Conservation (phyloP, 2,888 invertebrate species). For the Drosophila engyochracea region DNA sequence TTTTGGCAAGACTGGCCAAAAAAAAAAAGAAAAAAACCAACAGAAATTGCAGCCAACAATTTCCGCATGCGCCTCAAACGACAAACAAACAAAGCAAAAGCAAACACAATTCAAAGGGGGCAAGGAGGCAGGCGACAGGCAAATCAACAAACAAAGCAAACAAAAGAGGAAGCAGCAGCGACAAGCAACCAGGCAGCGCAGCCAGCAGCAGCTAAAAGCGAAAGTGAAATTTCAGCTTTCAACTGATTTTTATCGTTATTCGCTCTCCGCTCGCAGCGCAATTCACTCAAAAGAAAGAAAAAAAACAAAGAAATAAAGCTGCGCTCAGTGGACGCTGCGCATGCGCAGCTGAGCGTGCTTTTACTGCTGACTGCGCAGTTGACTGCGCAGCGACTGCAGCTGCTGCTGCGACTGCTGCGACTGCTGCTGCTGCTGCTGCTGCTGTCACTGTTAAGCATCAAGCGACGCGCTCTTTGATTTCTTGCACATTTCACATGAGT, state of each 20-base stretch:
- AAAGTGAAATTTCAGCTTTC: slow-evolving; percentile 85
- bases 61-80: slow-evolving; percentile 55
- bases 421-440: neutral
- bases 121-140: slow-evolving; percentile 25
- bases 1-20: slow-evolving; percentile 33
- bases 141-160: slow-evolving; percentile 46
- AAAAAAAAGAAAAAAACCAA: neutral
- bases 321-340: slow-evolving; percentile 58
- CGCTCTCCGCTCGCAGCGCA: slow-evolving; percentile 18
- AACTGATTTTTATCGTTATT: slow-evolving; percentile 74
- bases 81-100: slow-evolving; percentile 49
- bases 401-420: neutral
- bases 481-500: slow-evolving; percentile 56
- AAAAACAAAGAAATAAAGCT: slow-evolving; percentile 41
- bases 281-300: slow-evolving; percentile 42
- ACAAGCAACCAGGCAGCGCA: slow-evolving; percentile 24
- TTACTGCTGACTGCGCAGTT: slow-evolving; percentile 34
- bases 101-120: slow-evolving; percentile 30
- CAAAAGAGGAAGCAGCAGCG: slow-evolving; percentile 56
- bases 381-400: slow-evolving; percentile 45
- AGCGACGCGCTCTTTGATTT: slow-evolving; percentile 67
- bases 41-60: slow-evolving; percentile 21
- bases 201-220: slow-evolving; percentile 78
- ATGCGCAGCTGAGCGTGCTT: slow-evolving; percentile 73
- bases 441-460: slow-evolving; percentile 29